Percentiles rank a stretch among this genome's conserved stretches.
Evolutionary conservation across 2,797 vertebrate species (phyloP).

Genomic region (Chanos chanos): DNA sequence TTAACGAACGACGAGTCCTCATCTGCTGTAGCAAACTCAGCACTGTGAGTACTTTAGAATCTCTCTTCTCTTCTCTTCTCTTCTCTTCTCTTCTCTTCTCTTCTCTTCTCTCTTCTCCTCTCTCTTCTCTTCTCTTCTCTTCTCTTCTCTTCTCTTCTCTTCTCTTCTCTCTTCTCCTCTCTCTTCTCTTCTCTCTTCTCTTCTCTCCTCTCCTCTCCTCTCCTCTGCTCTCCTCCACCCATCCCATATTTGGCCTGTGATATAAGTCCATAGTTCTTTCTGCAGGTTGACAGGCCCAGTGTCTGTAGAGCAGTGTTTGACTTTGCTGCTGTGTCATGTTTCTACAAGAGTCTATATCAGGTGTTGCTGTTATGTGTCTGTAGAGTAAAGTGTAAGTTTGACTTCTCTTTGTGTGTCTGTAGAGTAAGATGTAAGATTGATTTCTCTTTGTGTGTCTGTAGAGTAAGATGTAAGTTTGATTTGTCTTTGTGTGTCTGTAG

Average conservation of each 20-base stretch:
- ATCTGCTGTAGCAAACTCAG: slow-evolving; percentile 96
- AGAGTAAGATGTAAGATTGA: too few species aligned
- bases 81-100: not conserved
- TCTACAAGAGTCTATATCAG: too few species aligned
- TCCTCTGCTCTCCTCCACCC: not conserved
- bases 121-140: not conserved
- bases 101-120: not conserved
- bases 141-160: not conserved
- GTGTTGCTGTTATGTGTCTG: too few species aligned
- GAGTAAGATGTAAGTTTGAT: too few species aligned
- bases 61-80: not conserved
- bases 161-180: not conserved
- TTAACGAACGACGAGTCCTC: slow-evolving; percentile 93
- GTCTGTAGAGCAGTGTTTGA: not conserved
- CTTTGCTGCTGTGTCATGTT: too few species aligned
- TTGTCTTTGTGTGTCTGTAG: too few species aligned
- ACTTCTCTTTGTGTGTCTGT: too few species aligned
- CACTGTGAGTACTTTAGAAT: slow-evolving; percentile 81
- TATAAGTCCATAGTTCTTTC: not conserved
- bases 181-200: not conserved
- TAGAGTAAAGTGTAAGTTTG: too few species aligned
- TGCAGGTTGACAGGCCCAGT: not conserved
- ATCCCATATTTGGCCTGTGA: slow-evolving; percentile 45
- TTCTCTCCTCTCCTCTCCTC: not conserved
- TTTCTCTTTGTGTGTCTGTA: too few species aligned